Conservation (phyloP, 2,113 vertebrate genomes). For the Cinclus mexicanus region DNA sequence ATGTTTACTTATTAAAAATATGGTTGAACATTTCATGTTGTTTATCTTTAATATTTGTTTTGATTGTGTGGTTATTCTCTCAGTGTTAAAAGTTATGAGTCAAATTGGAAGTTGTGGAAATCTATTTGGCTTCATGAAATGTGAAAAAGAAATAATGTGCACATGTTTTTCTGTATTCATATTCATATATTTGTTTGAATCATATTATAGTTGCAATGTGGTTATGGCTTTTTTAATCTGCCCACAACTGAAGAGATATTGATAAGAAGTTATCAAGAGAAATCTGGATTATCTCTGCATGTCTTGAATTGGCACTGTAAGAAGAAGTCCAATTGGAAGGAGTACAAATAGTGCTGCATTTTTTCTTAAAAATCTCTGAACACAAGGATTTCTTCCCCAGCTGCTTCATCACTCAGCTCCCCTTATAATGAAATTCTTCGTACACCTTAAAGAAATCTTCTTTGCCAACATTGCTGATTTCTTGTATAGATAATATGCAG, state of each 20-base stretch:
- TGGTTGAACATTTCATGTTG: not conserved
- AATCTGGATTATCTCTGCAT: not conserved
- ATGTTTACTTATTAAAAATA: not conserved
- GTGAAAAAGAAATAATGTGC: not conserved
- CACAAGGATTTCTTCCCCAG: not conserved
- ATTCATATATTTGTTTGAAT: not conserved
- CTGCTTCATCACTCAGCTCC: not conserved
- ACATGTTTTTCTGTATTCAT: not conserved
- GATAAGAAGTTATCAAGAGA: not conserved
- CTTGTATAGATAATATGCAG: not conserved
- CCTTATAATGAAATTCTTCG: not conserved
- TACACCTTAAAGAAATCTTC: not conserved
- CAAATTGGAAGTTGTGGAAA: not conserved
- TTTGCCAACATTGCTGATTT: not conserved
- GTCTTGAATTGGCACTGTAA: not conserved
- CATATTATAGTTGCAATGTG: not conserved
- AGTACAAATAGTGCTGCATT: not conserved
- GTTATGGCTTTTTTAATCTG: not conserved
- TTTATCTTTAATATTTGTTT: not conserved
- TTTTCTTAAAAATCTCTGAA: not conserved
- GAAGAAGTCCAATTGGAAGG: not conserved
- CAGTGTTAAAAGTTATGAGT: not conserved
- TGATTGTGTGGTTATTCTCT: not conserved
- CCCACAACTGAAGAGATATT: not conserved
- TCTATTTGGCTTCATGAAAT: not conserved